Evolutionary conservation across 2,113 vertebrate species (phyloP), one percentile per base, ranked within the genome.

Genomic region (Scortum barcoo): DNA sequence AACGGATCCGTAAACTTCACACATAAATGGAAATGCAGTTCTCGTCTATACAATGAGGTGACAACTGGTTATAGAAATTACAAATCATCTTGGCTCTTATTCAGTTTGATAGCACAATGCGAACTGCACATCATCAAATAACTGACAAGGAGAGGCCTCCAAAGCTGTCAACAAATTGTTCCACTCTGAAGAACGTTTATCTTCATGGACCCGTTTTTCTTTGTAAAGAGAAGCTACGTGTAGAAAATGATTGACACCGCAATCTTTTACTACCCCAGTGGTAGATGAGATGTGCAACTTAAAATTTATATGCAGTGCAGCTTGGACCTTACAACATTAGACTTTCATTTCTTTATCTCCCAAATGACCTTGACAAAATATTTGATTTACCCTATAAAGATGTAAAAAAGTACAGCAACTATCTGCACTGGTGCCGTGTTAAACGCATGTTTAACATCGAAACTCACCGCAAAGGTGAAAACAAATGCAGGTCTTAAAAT

Each of bases 1-100:
- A 81, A 76, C 36, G 6, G 57, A 74, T 33, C 33, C 48, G 77
- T 78, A 76, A 85, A 82, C 78, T 80, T 81, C 63, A 82, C 72
- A 82, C 72, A 36, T 26, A 11, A 26, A 72, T 69, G 28, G 26
- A 86, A 62, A 77, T 24, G 30, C 26, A 56, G 58, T 66, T 65
- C 42, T 54, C 51, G 33, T 66, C 22, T 50, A 24, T 36, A 79
- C 54, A 56, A 26, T 58, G 78, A 82, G 67, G 69, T 67, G 65
- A 74, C 42, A 50, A 72, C 24, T 36, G 65, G 24, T 68, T 48
- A 67, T 53, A 85, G 28, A 73, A 78, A 72, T 79, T 51, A 20
- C 40, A 85, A 54, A 77, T 81, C 30, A 22, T 76, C 70, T 80
- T 85, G 44, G 72, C 72, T 79, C 69, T 67, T n/a, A 12, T 8